Conservation (phyloP, 2,797 vertebrate genomes). For the Gymnoscopelus braueri region DNA sequence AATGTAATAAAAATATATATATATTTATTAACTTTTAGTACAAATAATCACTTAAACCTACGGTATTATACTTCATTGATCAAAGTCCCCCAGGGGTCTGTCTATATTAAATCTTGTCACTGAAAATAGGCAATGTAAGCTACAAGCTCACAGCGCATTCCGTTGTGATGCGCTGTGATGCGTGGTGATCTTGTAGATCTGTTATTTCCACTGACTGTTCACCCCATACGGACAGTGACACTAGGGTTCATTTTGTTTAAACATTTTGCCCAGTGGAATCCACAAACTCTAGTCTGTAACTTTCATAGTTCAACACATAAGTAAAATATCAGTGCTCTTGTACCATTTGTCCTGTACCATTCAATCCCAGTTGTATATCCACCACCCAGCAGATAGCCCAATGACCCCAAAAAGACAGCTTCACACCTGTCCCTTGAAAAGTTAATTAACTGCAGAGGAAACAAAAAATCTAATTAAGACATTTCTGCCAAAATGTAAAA, state of each 20-base stretch:
- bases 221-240: too few species aligned
- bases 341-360: slow-evolving; percentile 26
- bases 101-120: too few species aligned
- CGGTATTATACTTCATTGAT: too few species aligned
- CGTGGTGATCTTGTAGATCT: too few species aligned
- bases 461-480: slow-evolving; percentile 54
- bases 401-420: slow-evolving; percentile 56
- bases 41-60: too few species aligned
- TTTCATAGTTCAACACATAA: slow-evolving; percentile 46
- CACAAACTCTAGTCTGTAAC: slow-evolving; percentile 16
- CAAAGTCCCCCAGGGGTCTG: too few species aligned
- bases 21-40: too few species aligned
- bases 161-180: too few species aligned
- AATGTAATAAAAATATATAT: too few species aligned
- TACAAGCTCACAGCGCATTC: neutral
- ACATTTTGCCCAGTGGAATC: slow-evolving; percentile 10
- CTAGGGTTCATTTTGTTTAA: neutral
- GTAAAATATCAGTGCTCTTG: slow-evolving; percentile 65
- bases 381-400: slow-evolving; percentile 52
- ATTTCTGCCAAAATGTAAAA: too few species aligned
- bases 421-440: slow-evolving; percentile 75
- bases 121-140: neutral
- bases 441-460: slow-evolving; percentile 64
- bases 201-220: too few species aligned
- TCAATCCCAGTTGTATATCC: slow-evolving; percentile 56